Evolutionary conservation across 2,888 invertebrate genomes (phyloP), one percentile per base, ranked within the genome.

Genomic region (Plebejus argus): DNA sequence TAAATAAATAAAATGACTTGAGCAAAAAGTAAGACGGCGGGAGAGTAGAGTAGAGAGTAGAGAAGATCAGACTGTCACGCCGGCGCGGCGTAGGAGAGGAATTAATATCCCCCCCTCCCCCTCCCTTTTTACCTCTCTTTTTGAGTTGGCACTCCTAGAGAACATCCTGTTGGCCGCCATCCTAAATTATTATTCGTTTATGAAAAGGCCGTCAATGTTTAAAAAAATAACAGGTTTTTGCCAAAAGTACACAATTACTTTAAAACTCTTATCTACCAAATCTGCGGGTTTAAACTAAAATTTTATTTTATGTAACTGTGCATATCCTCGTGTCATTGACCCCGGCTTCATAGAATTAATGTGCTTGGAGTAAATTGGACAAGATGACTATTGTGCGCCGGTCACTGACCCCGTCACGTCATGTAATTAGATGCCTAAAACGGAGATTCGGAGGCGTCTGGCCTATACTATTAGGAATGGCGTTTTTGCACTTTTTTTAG

Each of bases 281-380:
- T 53, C 18, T 4, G 18, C 61, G 12, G 12, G 61, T 66, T 66
- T 20, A n/a, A 66, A 12, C 28, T 70, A n/a, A 35, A 35, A 53
- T 18, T 53, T 53, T 70, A 33, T 23, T 70, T 18, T 18, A 35
- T 70, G 39, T 71, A 39, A 39, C 35, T 39, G 71, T 39, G 20
- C 39, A 20, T 71, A 35, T 71, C n/a, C 33, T 70, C 77, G 53
- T 53, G 20, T 35, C 49, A 18, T 23, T 71, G 70, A 56, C 39
- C 23, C 18, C 15, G 15, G 20, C n/a, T 76, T 76, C 58, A 71
- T 70, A 56, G 58, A 71, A 58, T 61, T 23, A 71, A 39, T 39
- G 39, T 53, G 77, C 35, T 71, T 72, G 56, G 39, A 56, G 77
- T 71, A 77, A 77, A 72, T 77, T 72, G 53, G 71, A 53, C 70